phyloP scores from a whole-genome alignment of 2,797 vertebrate species.

The Cyclura pinguis region DNA sequence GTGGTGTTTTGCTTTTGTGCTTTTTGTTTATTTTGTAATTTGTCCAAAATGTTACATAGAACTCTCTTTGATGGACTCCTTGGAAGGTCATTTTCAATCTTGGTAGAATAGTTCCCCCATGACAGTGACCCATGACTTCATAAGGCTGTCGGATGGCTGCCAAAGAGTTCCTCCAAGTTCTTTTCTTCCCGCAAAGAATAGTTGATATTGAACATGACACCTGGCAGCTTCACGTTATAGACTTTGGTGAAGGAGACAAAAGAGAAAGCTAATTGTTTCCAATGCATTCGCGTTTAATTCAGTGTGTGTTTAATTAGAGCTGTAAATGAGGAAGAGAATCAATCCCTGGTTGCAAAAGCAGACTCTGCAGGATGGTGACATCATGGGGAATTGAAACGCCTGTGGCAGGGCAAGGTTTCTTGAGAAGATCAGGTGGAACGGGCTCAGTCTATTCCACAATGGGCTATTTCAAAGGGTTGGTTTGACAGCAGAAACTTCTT shows the following conservation, averaged over 20 bases:
- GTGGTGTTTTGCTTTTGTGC: no score
- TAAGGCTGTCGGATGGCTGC: conserved; percentile 64
- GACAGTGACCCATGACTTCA: not conserved
- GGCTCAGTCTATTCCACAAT: not conserved
- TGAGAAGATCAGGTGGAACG: not conserved
- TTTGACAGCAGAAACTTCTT: no score
- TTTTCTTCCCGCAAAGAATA: conserved; percentile 73
- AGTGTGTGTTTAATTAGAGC: conserved; percentile 77
- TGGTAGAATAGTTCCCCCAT: not conserved
- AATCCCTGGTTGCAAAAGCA: conserved; percentile 66
- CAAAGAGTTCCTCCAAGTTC: conserved; percentile 71
- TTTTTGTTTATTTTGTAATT: no score
- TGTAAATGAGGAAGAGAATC: conserved; percentile 70
- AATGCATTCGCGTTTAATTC: conserved; percentile 74
- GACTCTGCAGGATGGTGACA: conserved; percentile 61
- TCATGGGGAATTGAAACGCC: conserved; percentile 24
- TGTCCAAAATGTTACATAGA: not conserved
- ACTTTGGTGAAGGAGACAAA: conserved; percentile 76
- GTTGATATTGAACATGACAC: conserved; percentile 78
- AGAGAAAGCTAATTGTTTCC: conserved; percentile 80
- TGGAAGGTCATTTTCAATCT: no score
- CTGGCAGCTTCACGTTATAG: conserved; percentile 69
- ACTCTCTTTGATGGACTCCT: not conserved
- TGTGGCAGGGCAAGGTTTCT: accelerated
- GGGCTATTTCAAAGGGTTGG: not conserved